Conservation (phyloP, 2,113 vertebrate genomes). For the Cynoglossus semilaevis region DNA sequence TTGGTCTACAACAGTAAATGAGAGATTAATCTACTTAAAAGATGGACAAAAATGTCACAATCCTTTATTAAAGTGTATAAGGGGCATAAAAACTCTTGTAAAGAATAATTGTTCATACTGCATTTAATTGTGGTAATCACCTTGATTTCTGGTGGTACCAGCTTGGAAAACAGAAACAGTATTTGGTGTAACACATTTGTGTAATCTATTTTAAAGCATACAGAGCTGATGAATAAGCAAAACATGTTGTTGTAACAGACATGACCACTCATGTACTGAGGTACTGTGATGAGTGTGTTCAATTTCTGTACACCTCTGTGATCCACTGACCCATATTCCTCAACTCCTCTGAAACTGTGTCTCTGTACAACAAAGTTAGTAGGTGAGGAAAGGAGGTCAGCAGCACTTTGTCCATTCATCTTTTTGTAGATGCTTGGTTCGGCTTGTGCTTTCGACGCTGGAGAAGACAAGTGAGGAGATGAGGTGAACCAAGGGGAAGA, state of each 20-base stretch:
- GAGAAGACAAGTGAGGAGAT: slow-evolving; percentile 65
- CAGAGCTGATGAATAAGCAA: neutral
- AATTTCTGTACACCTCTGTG: slow-evolving; percentile 50
- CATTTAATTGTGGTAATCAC: no score
- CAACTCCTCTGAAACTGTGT: slow-evolving; percentile 56
- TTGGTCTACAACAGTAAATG: no score
- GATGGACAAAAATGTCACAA: no score
- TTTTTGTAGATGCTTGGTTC: slow-evolving; percentile 83
- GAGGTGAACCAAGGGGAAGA: slow-evolving; percentile 66
- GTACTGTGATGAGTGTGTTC: slow-evolving; percentile 28
- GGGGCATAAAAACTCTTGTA: no score
- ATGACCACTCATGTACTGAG: slow-evolving; percentile 17
- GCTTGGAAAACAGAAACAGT: no score
- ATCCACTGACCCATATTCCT: slow-evolving; percentile 69
- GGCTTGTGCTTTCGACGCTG: slow-evolving; percentile 74
- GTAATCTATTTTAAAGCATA: neutral
- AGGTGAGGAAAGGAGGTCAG: slow-evolving; percentile 69
- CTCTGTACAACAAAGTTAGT: slow-evolving; percentile 65
- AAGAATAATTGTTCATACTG: no score
- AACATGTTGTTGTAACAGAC: slow-evolving; percentile 6
- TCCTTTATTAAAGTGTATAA: no score
- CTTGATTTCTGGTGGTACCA: no score
- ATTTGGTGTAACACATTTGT: no score
- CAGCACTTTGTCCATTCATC: slow-evolving; percentile 50
- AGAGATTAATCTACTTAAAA: no score